These are phyloP conservation scores for Catocala nupta DNA, from an alignment of 2,888 invertebrate genomes.

Conservation along the genomic window DNA sequence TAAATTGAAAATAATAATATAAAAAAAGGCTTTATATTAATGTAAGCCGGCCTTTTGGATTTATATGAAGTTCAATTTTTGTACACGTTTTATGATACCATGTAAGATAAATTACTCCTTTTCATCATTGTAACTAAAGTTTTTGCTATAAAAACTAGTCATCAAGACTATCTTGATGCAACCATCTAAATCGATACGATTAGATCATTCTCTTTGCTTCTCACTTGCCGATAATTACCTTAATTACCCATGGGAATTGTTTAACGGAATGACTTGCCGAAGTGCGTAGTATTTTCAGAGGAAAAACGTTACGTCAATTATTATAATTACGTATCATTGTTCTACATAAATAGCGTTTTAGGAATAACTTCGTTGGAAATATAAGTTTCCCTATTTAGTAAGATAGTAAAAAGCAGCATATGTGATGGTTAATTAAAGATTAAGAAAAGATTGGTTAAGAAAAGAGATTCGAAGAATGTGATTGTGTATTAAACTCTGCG, in stretches of 20 bases:
- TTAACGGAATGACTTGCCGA: constrained; percentile 29
- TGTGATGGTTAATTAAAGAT: background rate
- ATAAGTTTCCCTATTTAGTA: background rate
- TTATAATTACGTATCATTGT: constrained; percentile 38
- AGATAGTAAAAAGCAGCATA: background rate
- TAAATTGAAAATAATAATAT: no score
- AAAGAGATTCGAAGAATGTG: no score
- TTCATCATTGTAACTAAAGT: no score
- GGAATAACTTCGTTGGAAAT: constrained; percentile 10
- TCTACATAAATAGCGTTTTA: constrained; percentile 17
- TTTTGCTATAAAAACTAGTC: no score
- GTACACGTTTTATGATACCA: no score
- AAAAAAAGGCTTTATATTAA: no score
- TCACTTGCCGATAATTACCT: constrained; percentile 31
- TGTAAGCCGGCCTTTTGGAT: no score
- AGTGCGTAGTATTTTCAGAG: constrained; percentile 21
- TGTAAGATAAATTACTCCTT: no score
- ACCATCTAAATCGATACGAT: constrained; percentile 15
- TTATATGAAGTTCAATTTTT: no score
- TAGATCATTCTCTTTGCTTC: constrained; percentile 21
- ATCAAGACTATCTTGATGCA: no score
- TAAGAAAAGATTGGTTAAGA: no score
- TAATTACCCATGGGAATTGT: constrained; percentile 34
- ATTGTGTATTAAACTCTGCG: no score
- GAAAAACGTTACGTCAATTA: constrained; percentile 24